phyloP scores from a whole-genome alignment of 2,888 invertebrate species.

The Aleiodes alternator region DNA sequence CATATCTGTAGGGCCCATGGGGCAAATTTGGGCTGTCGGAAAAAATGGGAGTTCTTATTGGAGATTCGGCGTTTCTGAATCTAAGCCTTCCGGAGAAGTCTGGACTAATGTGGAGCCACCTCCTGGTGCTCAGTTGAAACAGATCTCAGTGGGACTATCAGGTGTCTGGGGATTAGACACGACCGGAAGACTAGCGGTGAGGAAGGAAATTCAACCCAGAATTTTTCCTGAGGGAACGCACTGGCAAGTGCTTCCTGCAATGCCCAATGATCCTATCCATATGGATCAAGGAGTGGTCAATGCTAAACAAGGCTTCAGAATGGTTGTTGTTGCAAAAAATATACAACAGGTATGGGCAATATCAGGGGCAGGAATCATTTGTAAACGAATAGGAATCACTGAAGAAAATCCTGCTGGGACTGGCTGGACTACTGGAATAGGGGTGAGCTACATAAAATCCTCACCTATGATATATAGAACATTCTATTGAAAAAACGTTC shows the following conservation, averaged over 20 bases:
- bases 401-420: slow-evolving; percentile 84
- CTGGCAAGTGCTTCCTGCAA: slow-evolving; percentile 84
- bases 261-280: slow-evolving; percentile 79
- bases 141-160: slow-evolving; percentile 83
- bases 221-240: slow-evolving; percentile 89
- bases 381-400: slow-evolving; percentile 86
- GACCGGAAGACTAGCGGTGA: slow-evolving; percentile 84
- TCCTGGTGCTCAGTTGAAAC: slow-evolving; percentile 81
- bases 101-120: slow-evolving; percentile 90
- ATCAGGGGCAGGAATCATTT: slow-evolving; percentile 82
- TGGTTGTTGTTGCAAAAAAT: slow-evolving; percentile 82
- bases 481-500: background rate
- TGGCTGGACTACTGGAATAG: slow-evolving; percentile 86
- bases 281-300: slow-evolving; percentile 73
- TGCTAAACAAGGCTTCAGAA: slow-evolving; percentile 80
- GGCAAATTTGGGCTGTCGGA: slow-evolving; percentile 90
- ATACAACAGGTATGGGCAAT: slow-evolving; percentile 86
- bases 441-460: slow-evolving; percentile 71
- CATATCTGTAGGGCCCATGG: slow-evolving; percentile 83
- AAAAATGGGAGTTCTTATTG: slow-evolving; percentile 91
- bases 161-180: slow-evolving; percentile 90
- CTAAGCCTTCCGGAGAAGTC: slow-evolving; percentile 82
- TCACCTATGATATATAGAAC: background rate
- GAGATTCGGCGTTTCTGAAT: slow-evolving; percentile 84
- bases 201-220: slow-evolving; percentile 84